A percentile compares a stretch with the other conserved stretches of the same genome.
Conservation (phyloP, 1,140 invertebrate genomes). For the Eumeta japonica region DNA sequence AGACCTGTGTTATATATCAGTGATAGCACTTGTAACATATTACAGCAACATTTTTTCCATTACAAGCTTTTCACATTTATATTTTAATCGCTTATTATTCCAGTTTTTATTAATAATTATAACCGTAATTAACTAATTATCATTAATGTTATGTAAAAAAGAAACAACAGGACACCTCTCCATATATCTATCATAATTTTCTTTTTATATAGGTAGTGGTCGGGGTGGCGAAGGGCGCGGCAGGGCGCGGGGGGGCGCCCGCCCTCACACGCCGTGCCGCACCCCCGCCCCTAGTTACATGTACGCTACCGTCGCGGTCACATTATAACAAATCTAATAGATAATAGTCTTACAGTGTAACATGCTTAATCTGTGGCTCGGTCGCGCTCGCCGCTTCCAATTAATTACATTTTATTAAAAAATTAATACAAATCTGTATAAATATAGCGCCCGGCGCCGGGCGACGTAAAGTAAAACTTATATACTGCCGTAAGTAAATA, state of each 20-base stretch:
- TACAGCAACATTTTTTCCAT: constrained; percentile 41
- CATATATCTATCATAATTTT: constrained; percentile 59
- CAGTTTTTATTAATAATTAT: constrained; percentile 57
- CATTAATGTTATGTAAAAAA: constrained; percentile 49
- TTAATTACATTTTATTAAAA: constrained; percentile 52
- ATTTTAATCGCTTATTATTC: constrained; percentile 48
- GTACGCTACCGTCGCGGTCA: no score
- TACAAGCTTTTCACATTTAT: constrained; percentile 47
- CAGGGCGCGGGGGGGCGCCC: constrained; percentile 7
- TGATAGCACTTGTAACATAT: constrained; percentile 46
- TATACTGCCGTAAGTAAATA: constrained; percentile 57
- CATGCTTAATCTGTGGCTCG: constrained; percentile 40
- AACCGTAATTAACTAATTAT: constrained; percentile 63
- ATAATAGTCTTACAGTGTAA: constrained; percentile 53
- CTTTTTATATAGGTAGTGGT: constrained; percentile 56
- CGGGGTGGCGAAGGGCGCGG: constrained; percentile 6
- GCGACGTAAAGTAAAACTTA: constrained; percentile 50
- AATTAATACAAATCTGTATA: constrained; percentile 51
- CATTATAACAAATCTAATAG: constrained; percentile 50
- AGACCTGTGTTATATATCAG: constrained; percentile 45
- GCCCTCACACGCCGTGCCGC: constrained; percentile 4
- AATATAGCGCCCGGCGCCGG: constrained; percentile 32
- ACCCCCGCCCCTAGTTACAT: constrained; percentile 8
- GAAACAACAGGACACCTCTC: constrained; percentile 50
- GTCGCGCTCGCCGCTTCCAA: constrained; percentile 41